phyloP scores from a whole-genome alignment of 2,113 vertebrate genomes.

The Epinephelus lanceolatus region DNA sequence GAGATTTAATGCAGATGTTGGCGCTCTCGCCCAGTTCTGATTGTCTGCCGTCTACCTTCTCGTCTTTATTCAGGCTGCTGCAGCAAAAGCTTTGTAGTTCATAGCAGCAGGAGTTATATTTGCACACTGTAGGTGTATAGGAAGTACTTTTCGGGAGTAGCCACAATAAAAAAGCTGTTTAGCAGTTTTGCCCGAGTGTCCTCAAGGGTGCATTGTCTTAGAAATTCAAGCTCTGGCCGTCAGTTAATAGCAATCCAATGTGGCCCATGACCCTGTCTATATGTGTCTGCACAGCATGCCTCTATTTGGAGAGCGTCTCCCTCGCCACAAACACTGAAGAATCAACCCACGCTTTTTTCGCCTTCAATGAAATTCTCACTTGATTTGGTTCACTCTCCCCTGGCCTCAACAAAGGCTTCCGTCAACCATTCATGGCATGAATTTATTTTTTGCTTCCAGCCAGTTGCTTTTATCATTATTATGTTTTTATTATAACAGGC shows the following conservation, averaged over 20 bases:
- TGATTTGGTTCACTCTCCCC: constrained; percentile 20
- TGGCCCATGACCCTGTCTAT: constrained; percentile 26
- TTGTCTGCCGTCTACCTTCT: constrained; percentile 24
- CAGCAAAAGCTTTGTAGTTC: constrained; percentile 20
- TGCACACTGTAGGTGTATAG: background rate
- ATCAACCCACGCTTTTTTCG: constrained; percentile 28
- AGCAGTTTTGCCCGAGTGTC: background rate
- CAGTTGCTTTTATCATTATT: constrained; percentile 3
- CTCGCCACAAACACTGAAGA: background rate
- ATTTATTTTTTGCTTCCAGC: background rate
- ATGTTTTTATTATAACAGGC: constrained; percentile 34
- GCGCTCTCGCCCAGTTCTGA: constrained; percentile 32
- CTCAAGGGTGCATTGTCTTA: constrained; percentile 6
- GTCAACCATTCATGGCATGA: constrained; percentile 18
- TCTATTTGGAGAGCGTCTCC: constrained; percentile 39
- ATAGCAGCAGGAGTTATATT: constrained; percentile 15
- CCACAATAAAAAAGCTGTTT: background rate
- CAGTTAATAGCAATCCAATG: constrained; percentile 37
- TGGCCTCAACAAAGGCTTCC: constrained; percentile 3
- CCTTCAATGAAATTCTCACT: constrained; percentile 45
- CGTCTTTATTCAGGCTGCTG: constrained; percentile 30
- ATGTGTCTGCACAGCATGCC: constrained; percentile 32
- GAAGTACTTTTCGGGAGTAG: background rate
- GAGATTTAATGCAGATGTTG: constrained; percentile 55
- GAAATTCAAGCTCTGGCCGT: constrained; percentile 24